Percentiles rank a stretch among this genome's conserved stretches.
Evolutionary conservation across 2,113 vertebrate genomes (phyloP).

Genomic region (Callorhinus ursinus): DNA sequence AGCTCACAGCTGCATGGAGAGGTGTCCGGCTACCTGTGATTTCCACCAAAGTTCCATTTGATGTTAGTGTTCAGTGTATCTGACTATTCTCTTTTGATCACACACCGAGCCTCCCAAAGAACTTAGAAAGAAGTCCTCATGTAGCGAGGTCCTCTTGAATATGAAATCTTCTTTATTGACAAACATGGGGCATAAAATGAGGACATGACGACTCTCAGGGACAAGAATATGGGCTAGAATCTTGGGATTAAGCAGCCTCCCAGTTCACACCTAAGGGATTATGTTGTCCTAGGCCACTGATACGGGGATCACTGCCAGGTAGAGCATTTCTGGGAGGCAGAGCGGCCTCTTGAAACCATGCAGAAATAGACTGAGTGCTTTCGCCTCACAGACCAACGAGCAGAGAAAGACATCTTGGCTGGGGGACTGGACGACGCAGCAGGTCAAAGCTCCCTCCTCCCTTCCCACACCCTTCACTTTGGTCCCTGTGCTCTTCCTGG

Average conservation of each 20-base stretch:
- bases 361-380: background rate
- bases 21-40: background rate
- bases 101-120: background rate
- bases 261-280: background rate
- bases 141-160: background rate
- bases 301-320: background rate
- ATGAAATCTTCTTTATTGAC: background rate
- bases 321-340: background rate
- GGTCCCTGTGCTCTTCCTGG: background rate
- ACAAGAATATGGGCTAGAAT: background rate
- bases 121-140: background rate
- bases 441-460: background rate
- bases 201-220: too few species aligned
- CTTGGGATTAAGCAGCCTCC: background rate
- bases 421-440: fast-evolving
- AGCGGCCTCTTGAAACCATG: background rate
- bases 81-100: background rate
- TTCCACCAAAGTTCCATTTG: background rate
- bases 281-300: background rate
- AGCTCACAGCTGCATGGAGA: too few species aligned
- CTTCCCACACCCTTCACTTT: background rate
- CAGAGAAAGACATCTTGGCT: background rate
- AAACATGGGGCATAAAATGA: background rate
- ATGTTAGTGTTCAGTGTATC: background rate
- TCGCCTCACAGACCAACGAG: fast-evolving